Base-by-base conservation (phyloP, 2,797 vertebrate genomes). In the Aeoliscus strigatus region DNA sequence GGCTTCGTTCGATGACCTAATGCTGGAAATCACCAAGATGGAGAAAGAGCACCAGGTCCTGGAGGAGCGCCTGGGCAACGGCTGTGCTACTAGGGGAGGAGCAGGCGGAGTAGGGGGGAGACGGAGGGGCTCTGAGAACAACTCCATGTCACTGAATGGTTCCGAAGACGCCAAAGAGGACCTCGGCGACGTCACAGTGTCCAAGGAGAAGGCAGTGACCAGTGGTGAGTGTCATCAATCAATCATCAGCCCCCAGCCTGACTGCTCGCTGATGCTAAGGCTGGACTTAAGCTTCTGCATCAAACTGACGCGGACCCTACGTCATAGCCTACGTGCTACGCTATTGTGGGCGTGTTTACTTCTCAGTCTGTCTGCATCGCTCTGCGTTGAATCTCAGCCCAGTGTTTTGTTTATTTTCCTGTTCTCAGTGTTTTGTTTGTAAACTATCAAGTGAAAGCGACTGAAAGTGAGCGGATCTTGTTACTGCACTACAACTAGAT, bases 1-100 rank as follows among this genome's bases (percentile, higher is more conserved):
- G 65, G 86, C 87, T 3, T 87, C 87, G 6, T 88, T 85, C 0
- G 88, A 90, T 0, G 87, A 89, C 77, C 80, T 90, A 15, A 79
- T 89, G 27, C 73, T 85, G 66, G 88, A 90, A 60, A 81, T 89
- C 73, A 81, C 76, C 17, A 86, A 87, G 69, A 86, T 86, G 68
- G 88, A 90, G 55, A 21, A 43, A 3, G 87, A 89, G 67, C 82
- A 83, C 39, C 54, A 52, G 27, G 14, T 17, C 4, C 69, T 90
- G 67, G 77, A 76, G 66, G 75, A 81, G 54, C 28, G 45, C 2
- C 56, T 88, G 39, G 51, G 39, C 18, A 43, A 27, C 51, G 16
- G 46, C 27, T n/a, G 39, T 0, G 46, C 18, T 1, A 26, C 33
- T 1, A 2, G 44, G 8, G 38, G 18, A 13, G 44, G 27, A 15